These are phyloP conservation scores for Drosophila subsilvestris DNA, from an alignment of 2,888 invertebrate genomes.

Conservation along the genomic window DNA sequence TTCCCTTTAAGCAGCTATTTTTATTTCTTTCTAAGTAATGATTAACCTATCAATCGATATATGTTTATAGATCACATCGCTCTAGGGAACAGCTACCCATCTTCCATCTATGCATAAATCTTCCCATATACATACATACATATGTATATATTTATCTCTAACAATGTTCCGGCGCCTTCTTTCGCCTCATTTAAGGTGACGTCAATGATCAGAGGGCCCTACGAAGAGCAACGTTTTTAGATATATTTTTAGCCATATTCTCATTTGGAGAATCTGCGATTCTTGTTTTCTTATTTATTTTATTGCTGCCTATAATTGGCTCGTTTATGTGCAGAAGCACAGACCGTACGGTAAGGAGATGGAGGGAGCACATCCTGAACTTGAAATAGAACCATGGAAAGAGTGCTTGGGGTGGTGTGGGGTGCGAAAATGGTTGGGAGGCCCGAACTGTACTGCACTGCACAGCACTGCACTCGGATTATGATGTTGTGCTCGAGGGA, in stretches of 20 bases:
- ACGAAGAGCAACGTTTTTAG: conserved; percentile 25
- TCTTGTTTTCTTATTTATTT: conserved; percentile 56
- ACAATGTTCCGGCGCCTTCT: conserved; percentile 22
- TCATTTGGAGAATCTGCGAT: conserved; percentile 51
- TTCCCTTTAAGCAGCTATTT: too few relatives aligned
- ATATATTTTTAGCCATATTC: conserved; percentile 55
- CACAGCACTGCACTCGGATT: conserved; percentile 46
- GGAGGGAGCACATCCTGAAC: conserved; percentile 55
- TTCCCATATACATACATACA: conserved; percentile 8
- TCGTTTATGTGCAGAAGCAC: conserved; percentile 52
- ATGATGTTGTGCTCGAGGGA: conserved; percentile 55
- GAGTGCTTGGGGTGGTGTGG: conserved; percentile 3
- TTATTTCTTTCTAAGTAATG: too few relatives aligned
- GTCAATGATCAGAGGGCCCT: conserved; percentile 61
- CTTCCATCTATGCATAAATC: conserved; percentile 26
- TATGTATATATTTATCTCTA: conserved; percentile 10
- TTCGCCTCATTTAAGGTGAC: conserved; percentile 63
- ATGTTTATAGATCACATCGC: too few relatives aligned
- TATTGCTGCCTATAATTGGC: conserved; percentile 74
- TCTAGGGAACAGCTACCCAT: background rate
- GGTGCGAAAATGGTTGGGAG: conserved; percentile 1
- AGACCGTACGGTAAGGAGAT: background rate
- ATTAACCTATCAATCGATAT: too few relatives aligned
- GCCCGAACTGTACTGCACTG: background rate
- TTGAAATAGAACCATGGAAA: conserved; percentile 55